Conservation (phyloP, 1,140 invertebrate genomes). For the Antheraea pernyi region DNA sequence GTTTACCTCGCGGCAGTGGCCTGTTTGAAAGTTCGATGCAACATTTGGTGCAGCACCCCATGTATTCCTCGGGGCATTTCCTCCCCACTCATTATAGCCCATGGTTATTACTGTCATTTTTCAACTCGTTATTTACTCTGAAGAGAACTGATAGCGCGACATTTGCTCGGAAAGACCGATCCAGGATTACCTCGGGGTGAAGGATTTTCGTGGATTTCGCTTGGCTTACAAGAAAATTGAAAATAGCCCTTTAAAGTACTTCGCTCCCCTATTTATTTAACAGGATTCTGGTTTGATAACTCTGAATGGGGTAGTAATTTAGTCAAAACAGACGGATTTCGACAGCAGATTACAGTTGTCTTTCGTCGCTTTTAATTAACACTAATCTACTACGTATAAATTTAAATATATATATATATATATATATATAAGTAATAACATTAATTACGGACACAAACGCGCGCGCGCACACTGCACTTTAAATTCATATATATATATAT, state of each 20-base stretch:
- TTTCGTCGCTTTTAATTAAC: neutral
- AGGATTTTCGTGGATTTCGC: conserved; percentile 62
- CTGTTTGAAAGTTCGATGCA: conserved; percentile 35
- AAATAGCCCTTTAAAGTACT: conserved; percentile 51
- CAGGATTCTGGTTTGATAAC: conserved; percentile 26
- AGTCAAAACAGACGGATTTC: conserved; percentile 2
- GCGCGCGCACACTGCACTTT: no score
- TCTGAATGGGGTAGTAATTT: conserved; percentile 16
- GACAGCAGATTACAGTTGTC: neutral
- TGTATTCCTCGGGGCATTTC: conserved; percentile 69
- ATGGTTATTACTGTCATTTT: conserved; percentile 79
- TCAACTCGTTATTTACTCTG: conserved; percentile 78
- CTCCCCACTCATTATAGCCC: conserved; percentile 74
- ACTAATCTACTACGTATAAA: neutral
- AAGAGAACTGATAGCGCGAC: conserved; percentile 70
- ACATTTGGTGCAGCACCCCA: conserved; percentile 68
- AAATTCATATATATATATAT: no score
- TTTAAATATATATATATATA: conserved; percentile 10
- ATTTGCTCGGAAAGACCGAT: conserved; percentile 64
- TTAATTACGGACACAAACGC: no score
- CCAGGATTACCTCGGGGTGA: conserved; percentile 57
- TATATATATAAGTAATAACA: no score
- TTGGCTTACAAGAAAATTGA: conserved; percentile 62
- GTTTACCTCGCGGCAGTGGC: conserved; percentile 52
- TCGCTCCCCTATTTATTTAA: conserved; percentile 26